Evolutionary conservation across 2,113 vertebrate species (phyloP).

Genomic region (Anas platyrhynchos): DNA sequence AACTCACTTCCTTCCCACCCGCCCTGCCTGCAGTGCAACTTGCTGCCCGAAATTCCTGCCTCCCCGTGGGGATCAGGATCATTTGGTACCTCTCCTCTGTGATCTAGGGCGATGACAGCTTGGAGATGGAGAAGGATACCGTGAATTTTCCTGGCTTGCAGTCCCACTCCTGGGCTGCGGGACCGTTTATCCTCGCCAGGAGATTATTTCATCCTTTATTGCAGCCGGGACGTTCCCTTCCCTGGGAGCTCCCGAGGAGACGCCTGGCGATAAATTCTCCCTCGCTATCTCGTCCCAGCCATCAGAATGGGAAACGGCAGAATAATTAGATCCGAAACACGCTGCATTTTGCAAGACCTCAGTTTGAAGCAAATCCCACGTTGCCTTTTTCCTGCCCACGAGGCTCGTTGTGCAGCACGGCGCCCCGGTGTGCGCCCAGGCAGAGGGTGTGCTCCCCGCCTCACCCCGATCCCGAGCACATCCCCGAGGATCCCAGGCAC

Average conservation of each 20-base stretch:
- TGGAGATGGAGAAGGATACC: neutral
- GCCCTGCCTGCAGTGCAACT: neutral
- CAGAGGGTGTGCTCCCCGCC: neutral
- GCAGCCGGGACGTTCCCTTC: neutral
- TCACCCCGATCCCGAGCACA: neutral
- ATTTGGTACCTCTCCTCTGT: accelerated
- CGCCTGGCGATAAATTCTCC: neutral
- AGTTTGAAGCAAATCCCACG: neutral
- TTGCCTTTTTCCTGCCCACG: neutral
- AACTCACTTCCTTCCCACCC: neutral
- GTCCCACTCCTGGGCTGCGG: accelerated
- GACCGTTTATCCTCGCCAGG: accelerated
- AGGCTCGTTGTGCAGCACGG: neutral
- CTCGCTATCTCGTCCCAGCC: neutral
- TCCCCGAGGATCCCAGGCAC: neutral
- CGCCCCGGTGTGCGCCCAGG: neutral
- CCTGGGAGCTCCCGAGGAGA: neutral
- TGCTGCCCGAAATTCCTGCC: neutral
- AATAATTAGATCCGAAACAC: neutral
- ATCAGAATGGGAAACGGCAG: neutral
- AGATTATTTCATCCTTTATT: neutral
- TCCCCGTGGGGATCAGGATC: accelerated
- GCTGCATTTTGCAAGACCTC: constrained; percentile 6
- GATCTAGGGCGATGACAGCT: neutral
- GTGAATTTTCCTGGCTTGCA: neutral